phyloP scores from a whole-genome alignment of 1,140 invertebrate genomes.

The Ips nitidus region DNA sequence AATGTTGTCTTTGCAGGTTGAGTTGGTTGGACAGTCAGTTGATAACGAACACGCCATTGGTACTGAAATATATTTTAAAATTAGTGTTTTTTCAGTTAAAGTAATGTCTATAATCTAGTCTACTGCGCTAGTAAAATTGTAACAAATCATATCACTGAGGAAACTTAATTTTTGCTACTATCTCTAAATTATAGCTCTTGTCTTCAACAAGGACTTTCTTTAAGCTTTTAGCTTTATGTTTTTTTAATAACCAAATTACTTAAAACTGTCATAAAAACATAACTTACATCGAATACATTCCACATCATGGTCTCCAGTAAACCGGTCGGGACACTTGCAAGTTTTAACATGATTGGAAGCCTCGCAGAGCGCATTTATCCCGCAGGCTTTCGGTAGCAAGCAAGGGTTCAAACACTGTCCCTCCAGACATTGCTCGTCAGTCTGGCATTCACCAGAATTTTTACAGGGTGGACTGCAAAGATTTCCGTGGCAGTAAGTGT shows the following conservation, averaged over 20 bases:
- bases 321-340: constrained; percentile 80
- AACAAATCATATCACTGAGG: no score
- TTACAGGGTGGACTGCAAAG: constrained; percentile 80
- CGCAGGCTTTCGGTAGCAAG: constrained; percentile 72
- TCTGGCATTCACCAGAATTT: constrained; percentile 76
- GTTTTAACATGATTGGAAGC: constrained; percentile 75
- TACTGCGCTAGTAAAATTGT: no score
- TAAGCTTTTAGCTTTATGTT: no score
- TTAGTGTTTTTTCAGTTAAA: no score
- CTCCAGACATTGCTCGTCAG: constrained; percentile 75
- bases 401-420: constrained; percentile 88
- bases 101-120: no score
- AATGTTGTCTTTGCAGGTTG: constrained; percentile 73
- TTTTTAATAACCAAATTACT: no score
- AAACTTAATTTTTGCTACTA: no score
- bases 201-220: no score
- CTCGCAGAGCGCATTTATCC: constrained; percentile 83
- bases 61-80: constrained; percentile 56
- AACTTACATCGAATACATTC: constrained; percentile 82
- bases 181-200: no score
- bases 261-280: no score
- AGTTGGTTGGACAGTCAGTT: constrained; percentile 66
- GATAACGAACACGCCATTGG: constrained; percentile 72
- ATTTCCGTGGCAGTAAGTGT: constrained; percentile 80
- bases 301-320: constrained; percentile 80